Conservation (phyloP, 2,797 vertebrate species). For the Sebastiscus tertius region DNA sequence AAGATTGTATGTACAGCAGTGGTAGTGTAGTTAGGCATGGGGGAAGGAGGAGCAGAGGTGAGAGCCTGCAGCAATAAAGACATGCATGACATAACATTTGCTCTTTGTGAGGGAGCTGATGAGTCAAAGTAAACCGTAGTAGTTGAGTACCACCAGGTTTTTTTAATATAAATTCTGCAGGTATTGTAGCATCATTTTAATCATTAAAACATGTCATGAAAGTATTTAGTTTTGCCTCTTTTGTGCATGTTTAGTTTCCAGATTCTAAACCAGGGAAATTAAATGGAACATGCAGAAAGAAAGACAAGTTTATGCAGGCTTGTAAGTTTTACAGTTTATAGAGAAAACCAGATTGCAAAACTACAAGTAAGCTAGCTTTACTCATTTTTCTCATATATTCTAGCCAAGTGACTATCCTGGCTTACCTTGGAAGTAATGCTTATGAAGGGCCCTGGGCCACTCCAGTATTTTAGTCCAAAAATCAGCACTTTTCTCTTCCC, state of each 20-base stretch:
- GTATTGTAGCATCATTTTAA: neutral
- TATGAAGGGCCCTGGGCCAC: constrained; percentile 78
- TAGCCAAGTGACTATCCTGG: constrained; percentile 36
- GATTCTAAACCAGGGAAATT: neutral
- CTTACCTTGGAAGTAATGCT: constrained; percentile 78
- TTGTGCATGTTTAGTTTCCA: neutral
- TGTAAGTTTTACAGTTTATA: neutral
- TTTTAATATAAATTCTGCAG: neutral
- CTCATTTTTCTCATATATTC: neutral
- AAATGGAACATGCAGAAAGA: neutral
- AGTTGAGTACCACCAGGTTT: neutral
- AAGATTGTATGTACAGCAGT: neutral
- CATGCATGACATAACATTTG: constrained; percentile 20
- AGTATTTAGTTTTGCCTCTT: neutral
- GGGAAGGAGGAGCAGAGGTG: neutral
- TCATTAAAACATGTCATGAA: neutral
- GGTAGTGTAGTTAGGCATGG: neutral
- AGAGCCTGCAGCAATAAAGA: constrained; percentile 14
- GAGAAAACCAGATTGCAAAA: neutral
- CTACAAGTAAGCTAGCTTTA: neutral
- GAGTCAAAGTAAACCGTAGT: neutral
- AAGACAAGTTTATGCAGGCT: neutral
- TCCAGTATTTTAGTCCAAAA: constrained; percentile 80
- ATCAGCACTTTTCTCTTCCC: constrained; percentile 68
- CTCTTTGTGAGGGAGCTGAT: constrained; percentile 13